Evolutionary conservation across 2,888 invertebrate genomes (phyloP), one percentile per base, ranked within the genome.

Genomic region (Lasioglossum morio): DNA sequence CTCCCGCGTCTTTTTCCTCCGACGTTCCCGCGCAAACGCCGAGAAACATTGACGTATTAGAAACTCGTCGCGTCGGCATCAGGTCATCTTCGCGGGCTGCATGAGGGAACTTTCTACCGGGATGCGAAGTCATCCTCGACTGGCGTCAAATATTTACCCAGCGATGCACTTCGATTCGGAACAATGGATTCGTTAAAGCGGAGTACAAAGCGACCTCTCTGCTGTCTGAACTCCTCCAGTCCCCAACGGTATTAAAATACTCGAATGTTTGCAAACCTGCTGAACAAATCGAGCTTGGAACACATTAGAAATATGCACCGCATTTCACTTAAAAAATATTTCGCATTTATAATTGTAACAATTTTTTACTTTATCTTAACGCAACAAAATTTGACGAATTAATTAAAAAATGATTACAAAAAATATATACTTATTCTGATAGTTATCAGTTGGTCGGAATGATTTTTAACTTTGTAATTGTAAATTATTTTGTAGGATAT

Each of bases 31-130:
- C 43, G 72, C 76, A n/a, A 75, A 72, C 40, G 30, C 66, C 66
- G 66, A 69, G 66, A 10, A 80, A 69, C 37, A 75, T 70, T 27
- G 73, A 73, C 34, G 80, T 80, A 79, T 73, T 73, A 79, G 74
- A 80, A 80, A 80, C 69, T 69, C 43, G 69, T 27, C 73, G 34
- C 53, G 74, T 27, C 73, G 12, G 63, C 69, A 57, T 19, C 46
- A n/a, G 46, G 63, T 34, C 63, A 66, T 60, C 57, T 69, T 43
- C 46, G 57, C 57, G 30, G 14, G 23, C 34, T n/a, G 30, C 77
- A 48, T 5, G 46, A 12, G 16, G n/a, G 14, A 66, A 46, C 77
- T 77, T 77, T 77, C 70, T 70, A 77, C 53, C 23, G 48, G 14
- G 48, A 77, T 7, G 37, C 69, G 43, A 34, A 48, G 27, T 27